phyloP scores from a whole-genome alignment of 2,888 invertebrate species.

The Pollenia labialis region DNA sequence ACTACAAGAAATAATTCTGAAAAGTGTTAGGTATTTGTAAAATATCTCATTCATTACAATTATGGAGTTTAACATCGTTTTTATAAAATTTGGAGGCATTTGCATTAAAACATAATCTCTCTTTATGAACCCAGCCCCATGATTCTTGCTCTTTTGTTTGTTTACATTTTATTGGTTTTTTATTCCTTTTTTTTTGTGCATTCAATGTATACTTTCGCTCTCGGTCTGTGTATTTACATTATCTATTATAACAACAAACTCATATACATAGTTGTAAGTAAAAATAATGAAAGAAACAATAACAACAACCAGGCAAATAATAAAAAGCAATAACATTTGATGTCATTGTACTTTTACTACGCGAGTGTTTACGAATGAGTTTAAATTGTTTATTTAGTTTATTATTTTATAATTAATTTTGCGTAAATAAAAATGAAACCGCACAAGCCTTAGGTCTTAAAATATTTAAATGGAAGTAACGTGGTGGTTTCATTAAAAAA shows the following conservation, averaged over 20 bases:
- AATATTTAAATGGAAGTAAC: too few species aligned
- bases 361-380: neutral
- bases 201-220: neutral
- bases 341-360: constrained; percentile 70
- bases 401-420: neutral
- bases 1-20: too few species aligned
- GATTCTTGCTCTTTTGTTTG: too few species aligned
- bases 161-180: neutral
- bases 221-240: constrained; percentile 25
- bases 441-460: too few species aligned
- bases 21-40: too few species aligned
- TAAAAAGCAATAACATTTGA: constrained; percentile 56
- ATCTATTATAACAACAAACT: constrained; percentile 28
- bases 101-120: too few species aligned
- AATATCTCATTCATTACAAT: too few species aligned
- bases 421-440: neutral
- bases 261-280: neutral
- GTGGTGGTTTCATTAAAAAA: too few species aligned
- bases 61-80: too few species aligned
- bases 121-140: too few species aligned
- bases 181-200: neutral
- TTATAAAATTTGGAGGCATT: too few species aligned
- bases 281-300: constrained; percentile 30
- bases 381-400: neutral
- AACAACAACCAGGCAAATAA: neutral